A percentile compares a stretch with the other conserved stretches of the same genome.
These are phyloP conservation scores for Dione vanillae DNA, from an alignment of 2,888 invertebrate species.

Conservation along the genomic window DNA sequence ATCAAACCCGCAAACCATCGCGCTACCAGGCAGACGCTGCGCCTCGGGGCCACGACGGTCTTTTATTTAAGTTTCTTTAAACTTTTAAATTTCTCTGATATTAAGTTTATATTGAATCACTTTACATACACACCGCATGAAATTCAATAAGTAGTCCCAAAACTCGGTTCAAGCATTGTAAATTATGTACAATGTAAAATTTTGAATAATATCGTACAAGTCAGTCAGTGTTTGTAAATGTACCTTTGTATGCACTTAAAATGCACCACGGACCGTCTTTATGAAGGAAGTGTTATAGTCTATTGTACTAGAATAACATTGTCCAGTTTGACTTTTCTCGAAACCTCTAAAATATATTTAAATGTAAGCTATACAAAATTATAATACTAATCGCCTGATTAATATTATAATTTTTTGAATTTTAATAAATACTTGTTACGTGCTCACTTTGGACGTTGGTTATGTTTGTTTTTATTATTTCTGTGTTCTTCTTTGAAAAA, in stretches of 20 bases:
- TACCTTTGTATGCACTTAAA: conserved; percentile 20
- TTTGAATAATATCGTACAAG: conserved; percentile 21
- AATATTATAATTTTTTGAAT: conserved; percentile 14
- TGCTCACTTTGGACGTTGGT: background rate
- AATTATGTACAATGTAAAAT: background rate
- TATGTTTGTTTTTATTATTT: background rate
- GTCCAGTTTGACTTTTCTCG: conserved; percentile 13
- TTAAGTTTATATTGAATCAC: too few species aligned
- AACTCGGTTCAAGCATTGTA: too few species aligned
- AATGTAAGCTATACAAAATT: conserved; percentile 1
- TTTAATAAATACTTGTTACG: background rate
- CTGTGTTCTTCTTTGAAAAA: background rate
- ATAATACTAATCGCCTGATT: background rate
- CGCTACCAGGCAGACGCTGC: too few species aligned
- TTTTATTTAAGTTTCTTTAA: too few species aligned
- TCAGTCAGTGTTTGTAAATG: conserved; percentile 4
- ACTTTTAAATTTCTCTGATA: too few species aligned
- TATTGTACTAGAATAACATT: conserved; percentile 32
- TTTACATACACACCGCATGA: too few species aligned
- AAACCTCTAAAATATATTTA: conserved; percentile 22
- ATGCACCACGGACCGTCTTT: conserved; percentile 24
- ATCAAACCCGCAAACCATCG: too few species aligned
- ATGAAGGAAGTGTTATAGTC: conserved; percentile 37
- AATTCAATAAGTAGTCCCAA: too few species aligned
- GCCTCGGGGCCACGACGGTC: too few species aligned